Conservation (phyloP, 2,113 vertebrate genomes). For the Zapus hudsonius region DNA sequence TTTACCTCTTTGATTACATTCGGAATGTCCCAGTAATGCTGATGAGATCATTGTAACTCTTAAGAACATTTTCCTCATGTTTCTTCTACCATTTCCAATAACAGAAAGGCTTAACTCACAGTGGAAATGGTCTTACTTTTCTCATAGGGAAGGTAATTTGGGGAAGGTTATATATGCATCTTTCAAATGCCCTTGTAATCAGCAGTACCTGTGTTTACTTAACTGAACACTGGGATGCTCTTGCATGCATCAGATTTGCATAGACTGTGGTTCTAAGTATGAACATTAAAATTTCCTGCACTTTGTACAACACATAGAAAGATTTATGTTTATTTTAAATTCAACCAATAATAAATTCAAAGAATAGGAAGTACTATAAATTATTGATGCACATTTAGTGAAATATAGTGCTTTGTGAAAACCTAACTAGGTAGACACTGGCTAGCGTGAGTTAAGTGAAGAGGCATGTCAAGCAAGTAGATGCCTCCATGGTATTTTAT, state of each 20-base stretch:
- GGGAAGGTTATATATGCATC: background rate
- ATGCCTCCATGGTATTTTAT: slow-evolving; percentile 52
- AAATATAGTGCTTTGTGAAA: slow-evolving; percentile 41
- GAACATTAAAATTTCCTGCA: background rate
- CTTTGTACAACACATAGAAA: background rate
- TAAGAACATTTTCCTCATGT: slow-evolving; percentile 45
- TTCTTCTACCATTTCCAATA: slow-evolving; percentile 38
- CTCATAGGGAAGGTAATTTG: slow-evolving; percentile 47
- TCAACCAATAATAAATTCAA: slow-evolving; percentile 24
- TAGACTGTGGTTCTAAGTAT: background rate
- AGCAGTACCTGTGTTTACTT: slow-evolving; percentile 37
- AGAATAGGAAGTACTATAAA: slow-evolving; percentile 44
- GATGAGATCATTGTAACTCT: slow-evolving; percentile 66
- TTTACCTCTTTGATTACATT: slow-evolving; percentile 65
- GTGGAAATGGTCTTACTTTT: slow-evolving; percentile 50
- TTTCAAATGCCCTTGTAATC: slow-evolving; percentile 2
- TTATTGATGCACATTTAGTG: background rate
- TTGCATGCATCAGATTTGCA: slow-evolving; percentile 8
- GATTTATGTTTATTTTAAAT: slow-evolving; percentile 32
- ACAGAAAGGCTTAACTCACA: slow-evolving; percentile 51
- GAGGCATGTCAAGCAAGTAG: slow-evolving; percentile 43
- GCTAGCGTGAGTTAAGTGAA: slow-evolving; percentile 39
- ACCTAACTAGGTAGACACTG: slow-evolving; percentile 32
- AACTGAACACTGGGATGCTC: slow-evolving; percentile 12
- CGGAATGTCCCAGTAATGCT: slow-evolving; percentile 62